A percentile compares a stretch with the other conserved stretches of the same genome.
These are phyloP conservation scores for Lasioglossum lativentre DNA, from an alignment of 2,888 invertebrate genomes.

Conservation along the genomic window DNA sequence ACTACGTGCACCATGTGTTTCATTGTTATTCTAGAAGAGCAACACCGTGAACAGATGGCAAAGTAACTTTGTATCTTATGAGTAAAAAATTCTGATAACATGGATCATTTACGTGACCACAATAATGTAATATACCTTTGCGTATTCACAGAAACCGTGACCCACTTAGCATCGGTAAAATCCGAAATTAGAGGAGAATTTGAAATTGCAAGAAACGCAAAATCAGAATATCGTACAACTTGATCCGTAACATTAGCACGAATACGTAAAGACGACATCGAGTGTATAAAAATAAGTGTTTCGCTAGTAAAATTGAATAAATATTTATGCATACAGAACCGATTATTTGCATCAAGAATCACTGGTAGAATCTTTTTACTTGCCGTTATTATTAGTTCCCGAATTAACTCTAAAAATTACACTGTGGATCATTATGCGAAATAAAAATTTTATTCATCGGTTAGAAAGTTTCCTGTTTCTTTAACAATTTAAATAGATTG, in stretches of 20 bases:
- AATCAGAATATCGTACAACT: neutral
- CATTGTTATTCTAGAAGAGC: neutral
- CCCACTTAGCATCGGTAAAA: neutral
- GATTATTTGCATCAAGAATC: no score
- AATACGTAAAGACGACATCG: no score
- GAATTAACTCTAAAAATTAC: no score
- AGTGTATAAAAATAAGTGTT: neutral
- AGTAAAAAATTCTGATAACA: neutral
- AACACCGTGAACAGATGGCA: neutral
- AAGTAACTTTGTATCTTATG: neutral
- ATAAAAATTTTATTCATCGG: no score
- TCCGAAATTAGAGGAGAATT: neutral
- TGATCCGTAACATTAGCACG: neutral
- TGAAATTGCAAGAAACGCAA: neutral
- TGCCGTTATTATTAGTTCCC: no score
- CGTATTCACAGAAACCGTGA: neutral
- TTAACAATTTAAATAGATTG: no score
- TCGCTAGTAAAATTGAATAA: no score
- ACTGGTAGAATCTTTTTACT: no score
- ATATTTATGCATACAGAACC: no score
- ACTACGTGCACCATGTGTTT: neutral
- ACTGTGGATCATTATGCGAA: no score
- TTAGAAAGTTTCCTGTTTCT: no score
- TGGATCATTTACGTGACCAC: slow-evolving; percentile 1
- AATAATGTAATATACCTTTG: neutral